A percentile compares a stretch with the other conserved stretches of the same genome.
Conservation (phyloP, 2,113 vertebrate species). For the Sorex fumeus region DNA sequence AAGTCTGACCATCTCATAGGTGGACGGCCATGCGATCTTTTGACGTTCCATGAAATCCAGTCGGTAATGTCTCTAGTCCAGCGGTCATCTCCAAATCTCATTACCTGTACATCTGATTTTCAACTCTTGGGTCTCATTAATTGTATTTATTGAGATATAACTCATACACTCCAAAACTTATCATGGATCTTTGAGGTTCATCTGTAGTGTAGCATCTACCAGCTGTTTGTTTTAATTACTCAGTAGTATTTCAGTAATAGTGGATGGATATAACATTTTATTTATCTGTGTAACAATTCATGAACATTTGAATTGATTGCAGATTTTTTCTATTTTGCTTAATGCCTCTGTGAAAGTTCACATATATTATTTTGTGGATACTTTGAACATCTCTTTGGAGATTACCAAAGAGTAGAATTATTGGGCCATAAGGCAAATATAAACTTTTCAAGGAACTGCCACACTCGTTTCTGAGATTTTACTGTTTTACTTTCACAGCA, state of each 20-base stretch:
- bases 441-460: not conserved
- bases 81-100: no score
- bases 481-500: not conserved
- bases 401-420: not conserved
- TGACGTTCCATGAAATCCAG: no score
- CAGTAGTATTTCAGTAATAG: not conserved
- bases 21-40: no score
- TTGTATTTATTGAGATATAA: not conserved
- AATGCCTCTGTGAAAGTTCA: not conserved
- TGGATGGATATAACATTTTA: not conserved
- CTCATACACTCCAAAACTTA: no score
- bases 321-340: not conserved
- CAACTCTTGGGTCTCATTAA: no score
- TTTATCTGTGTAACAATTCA: not conserved
- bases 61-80: no score
- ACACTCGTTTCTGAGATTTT: not conserved
- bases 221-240: slow-evolving; percentile 16
- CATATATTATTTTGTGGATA: not conserved
- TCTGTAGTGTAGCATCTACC: not conserved
- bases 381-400: not conserved
- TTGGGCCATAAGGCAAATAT: not conserved
- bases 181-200: not conserved
- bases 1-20: no score
- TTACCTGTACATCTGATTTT: no score
- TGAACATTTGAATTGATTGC: not conserved